Base-by-base conservation (phyloP, 2,113 vertebrate genomes). In the Catharus bicknelli region DNA sequence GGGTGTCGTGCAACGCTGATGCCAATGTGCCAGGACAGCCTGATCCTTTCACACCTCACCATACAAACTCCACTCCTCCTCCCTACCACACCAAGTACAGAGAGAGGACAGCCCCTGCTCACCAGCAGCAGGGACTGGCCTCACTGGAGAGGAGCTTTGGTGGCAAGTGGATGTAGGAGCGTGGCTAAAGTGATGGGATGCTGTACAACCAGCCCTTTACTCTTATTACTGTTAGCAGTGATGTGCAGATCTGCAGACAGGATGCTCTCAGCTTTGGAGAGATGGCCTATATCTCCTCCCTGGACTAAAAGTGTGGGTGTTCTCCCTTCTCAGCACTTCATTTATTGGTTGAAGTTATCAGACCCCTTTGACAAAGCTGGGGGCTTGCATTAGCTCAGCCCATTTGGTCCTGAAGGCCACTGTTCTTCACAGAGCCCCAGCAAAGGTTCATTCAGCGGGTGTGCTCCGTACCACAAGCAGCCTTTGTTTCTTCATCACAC, bases 371-470 rank as follows among this genome's bases (percentile, higher is more conserved):
- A 67, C 23, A 77, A 92, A 62, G 29, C 26, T 23, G 7, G 11
- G 7, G 22, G 36, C n/a, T 79, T 69, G 30, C 2, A 4, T 43
- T 47, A 59, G 47, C n/a, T 64, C 48, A 64, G 27, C 17, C 42
- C 22, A 3, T 59, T 48, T 51, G 20, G 36, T 55, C 36, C 38
- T 38, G 27, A 45, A 53, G 66, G 40, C 27, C 64, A 30, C 57
- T 27, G 29, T 32, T 25, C 54, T 32, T 59, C 0, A 1, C 48
- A 66, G 11, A 1, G 1, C 9, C 5, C 26, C 16, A 7, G n/a
- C 34, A 70, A 86, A 16, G 5, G 1, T 32, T 80, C 4, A 2
- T 74, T 66, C 61, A 21, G 20, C 2, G 15, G 3, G 12, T 62
- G 34, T 27, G 36, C 30, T n/a, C n/a, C 3, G 3, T 62, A 58